phyloP scores from a whole-genome alignment of 1,140 invertebrate genomes.

The Zaprionus taronus region DNA sequence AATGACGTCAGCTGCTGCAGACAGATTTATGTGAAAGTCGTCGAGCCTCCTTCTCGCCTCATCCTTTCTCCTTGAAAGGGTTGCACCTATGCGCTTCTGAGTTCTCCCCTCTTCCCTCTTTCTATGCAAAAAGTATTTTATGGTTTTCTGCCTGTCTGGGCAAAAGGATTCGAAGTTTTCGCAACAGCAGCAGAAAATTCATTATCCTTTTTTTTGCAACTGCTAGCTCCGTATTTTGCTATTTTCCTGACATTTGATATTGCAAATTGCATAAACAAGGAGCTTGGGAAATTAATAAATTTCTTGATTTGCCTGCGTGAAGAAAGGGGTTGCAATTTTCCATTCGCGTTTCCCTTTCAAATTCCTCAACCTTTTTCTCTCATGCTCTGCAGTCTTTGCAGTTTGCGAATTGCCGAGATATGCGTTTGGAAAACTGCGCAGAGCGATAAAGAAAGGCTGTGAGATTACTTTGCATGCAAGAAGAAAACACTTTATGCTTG shows the following conservation, averaged over 20 bases:
- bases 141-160: conserved; percentile 74
- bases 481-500: neutral
- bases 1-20: conserved; percentile 74
- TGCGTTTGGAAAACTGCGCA: conserved; percentile 41
- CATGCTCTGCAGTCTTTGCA: conserved; percentile 9
- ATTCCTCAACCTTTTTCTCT: conserved; percentile 9
- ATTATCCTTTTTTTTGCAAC: conserved; percentile 50
- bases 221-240: conserved; percentile 35
- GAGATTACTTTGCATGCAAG: conserved; percentile 14
- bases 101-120: neutral
- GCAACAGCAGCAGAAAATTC: conserved; percentile 46
- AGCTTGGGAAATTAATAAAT: conserved; percentile 77
- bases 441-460: conserved; percentile 23
- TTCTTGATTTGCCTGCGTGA: conserved; percentile 44
- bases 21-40: conserved; percentile 74
- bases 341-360: neutral
- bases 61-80: conserved; percentile 54
- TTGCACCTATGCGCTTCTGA: conserved; percentile 40
- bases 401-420: conserved; percentile 30
- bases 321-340: conserved; percentile 55
- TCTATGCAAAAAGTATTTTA: conserved; percentile 67
- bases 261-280: conserved; percentile 77
- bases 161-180: conserved; percentile 57
- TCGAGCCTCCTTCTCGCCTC: conserved; percentile 6
- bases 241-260: conserved; percentile 72